These are phyloP conservation scores for Ryuthela nishihirai DNA, from an alignment of 2,888 invertebrate species.

Conservation along the genomic window DNA sequence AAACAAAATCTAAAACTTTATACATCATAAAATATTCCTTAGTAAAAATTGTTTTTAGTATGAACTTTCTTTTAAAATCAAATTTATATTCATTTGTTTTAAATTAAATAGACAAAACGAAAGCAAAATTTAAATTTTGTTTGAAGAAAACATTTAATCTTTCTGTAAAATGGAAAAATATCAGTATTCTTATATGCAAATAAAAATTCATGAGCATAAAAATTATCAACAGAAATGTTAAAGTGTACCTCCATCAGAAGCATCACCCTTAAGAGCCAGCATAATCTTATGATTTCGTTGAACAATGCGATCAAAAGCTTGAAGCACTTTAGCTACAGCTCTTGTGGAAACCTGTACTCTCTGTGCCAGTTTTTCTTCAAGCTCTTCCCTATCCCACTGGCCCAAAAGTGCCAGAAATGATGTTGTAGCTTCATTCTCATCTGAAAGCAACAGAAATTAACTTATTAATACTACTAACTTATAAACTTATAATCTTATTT, in stretches of 20 bases:
- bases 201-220: not conserved
- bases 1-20: too few relatives aligned
- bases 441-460: conserved; percentile 54
- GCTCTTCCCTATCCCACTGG: conserved; percentile 96
- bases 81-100: too few relatives aligned
- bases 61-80: too few relatives aligned
- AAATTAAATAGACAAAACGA: too few relatives aligned
- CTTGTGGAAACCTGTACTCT: conserved; percentile 72
- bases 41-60: too few relatives aligned
- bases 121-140: too few relatives aligned
- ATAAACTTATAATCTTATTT: too few relatives aligned
- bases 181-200: not conserved
- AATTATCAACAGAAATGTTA: not conserved
- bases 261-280: conserved; percentile 76
- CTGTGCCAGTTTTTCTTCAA: conserved; percentile 77
- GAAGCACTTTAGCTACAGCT: conserved; percentile 93
- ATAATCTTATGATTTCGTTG: conserved; percentile 95
- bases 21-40: too few relatives aligned
- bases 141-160: too few relatives aligned
- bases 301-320: conserved; percentile 91
- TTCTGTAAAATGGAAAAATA: not conserved
- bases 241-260: conserved; percentile 45
- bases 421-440: conserved; percentile 94
- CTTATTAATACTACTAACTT: not conserved
- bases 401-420: conserved; percentile 92